Evolutionary conservation across 2,113 vertebrate species (phyloP).

Genomic region (Toxostoma redivivum): DNA sequence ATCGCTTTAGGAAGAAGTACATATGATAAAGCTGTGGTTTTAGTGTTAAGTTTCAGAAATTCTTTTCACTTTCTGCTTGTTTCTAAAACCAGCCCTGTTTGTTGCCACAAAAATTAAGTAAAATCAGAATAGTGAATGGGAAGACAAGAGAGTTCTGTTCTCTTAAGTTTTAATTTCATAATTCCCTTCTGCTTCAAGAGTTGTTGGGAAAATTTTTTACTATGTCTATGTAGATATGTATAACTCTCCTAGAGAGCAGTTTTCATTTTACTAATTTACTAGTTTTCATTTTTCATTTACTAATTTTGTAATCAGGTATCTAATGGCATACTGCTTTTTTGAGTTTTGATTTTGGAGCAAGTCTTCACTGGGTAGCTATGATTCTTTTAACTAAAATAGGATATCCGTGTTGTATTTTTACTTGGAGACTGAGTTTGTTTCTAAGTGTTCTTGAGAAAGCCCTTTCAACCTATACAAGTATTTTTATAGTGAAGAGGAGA

Average conservation of each 20-base stretch:
- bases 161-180: neutral
- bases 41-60: neutral
- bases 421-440: neutral
- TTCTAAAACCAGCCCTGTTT: neutral
- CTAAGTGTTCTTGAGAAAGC: neutral
- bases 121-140: neutral
- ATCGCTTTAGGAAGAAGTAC: neutral
- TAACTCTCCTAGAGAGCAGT: neutral
- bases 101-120: neutral
- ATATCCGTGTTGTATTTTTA: neutral
- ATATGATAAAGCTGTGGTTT: neutral
- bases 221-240: neutral
- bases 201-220: neutral
- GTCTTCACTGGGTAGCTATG: neutral
- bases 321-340: neutral
- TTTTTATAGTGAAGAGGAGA: neutral
- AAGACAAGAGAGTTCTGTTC: neutral
- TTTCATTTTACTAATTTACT: neutral
- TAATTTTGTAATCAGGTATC: neutral
- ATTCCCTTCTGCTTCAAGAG: neutral
- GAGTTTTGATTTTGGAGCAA: neutral
- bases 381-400: neutral
- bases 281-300: neutral
- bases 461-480: neutral
- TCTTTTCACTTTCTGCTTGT: neutral